A percentile compares a stretch with the other conserved stretches of the same genome.
Conservation (phyloP, 1,140 invertebrate species). For the Antheraea mylitta region DNA sequence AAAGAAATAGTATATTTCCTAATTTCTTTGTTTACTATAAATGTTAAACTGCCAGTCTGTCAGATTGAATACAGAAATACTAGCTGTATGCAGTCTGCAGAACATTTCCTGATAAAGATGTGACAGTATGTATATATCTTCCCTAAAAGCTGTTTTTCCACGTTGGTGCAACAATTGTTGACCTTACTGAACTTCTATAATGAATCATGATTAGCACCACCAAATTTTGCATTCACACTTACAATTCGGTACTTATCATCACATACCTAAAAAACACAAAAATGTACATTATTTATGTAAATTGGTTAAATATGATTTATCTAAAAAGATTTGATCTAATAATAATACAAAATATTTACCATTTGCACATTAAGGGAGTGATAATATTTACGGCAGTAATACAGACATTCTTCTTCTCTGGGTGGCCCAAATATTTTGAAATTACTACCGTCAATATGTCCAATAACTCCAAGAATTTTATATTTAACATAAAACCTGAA, state of each 20-base stretch:
- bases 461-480: conserved; percentile 25
- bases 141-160: conserved; percentile 28
- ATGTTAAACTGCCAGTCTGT: no score
- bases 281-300: conserved; percentile 6
- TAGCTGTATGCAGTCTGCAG: no score
- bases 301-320: conserved; percentile 9
- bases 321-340: conserved; percentile 1
- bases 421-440: conserved; percentile 26
- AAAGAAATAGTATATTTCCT: no score
- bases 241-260: conserved; percentile 31
- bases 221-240: conserved; percentile 37
- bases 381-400: conserved; percentile 31
- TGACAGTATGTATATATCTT: neutral
- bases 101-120: no score
- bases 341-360: no score
- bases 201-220: conserved; percentile 36
- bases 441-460: conserved; percentile 31
- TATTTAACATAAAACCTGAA: conserved; percentile 28
- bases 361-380: conserved; percentile 41
- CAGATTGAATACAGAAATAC: no score
- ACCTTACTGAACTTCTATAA: conserved; percentile 7
- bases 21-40: no score
- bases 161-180: conserved; percentile 18
- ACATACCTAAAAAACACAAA: conserved; percentile 30
- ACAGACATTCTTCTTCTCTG: conserved; percentile 26